Conservation (phyloP, 2,888 invertebrate species). For the Aproaerema taeniolella region DNA sequence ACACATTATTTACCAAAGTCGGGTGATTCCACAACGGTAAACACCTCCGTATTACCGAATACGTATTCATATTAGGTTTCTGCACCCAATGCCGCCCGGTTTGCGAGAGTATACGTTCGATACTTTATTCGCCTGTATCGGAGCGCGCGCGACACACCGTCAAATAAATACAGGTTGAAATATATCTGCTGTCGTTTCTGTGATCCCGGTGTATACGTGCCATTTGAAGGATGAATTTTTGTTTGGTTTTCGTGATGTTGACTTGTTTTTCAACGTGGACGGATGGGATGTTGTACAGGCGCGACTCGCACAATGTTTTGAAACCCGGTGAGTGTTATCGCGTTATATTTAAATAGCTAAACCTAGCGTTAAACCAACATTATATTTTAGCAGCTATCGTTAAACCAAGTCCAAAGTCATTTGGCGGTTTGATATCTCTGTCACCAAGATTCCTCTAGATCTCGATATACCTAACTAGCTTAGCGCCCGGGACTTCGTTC, state of each 20-base stretch:
- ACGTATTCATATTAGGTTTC: conserved; percentile 74
- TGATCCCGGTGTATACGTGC: conserved; percentile 59
- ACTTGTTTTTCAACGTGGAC: conserved; percentile 57
- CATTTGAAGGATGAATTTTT: conserved; percentile 68
- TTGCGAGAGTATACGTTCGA: conserved; percentile 47
- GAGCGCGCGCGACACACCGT: conserved; percentile 59
- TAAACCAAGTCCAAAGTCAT: too few relatives aligned
- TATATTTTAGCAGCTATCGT: too few relatives aligned
- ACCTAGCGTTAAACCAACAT: too few relatives aligned
- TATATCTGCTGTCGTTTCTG: conserved; percentile 60
- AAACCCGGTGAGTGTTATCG: conserved; percentile 52
- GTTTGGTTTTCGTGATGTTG: conserved; percentile 61
- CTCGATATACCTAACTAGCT: too few relatives aligned
- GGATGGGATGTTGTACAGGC: conserved; percentile 59
- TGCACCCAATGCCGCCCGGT: conserved; percentile 54
- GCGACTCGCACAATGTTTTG: conserved; percentile 62
- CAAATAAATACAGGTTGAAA: conserved; percentile 71
- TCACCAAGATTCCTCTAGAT: too few relatives aligned
- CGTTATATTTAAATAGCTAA: neutral
- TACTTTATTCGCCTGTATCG: conserved; percentile 65
- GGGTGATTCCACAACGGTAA: conserved; percentile 44
- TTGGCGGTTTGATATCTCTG: neutral
- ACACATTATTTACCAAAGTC: conserved; percentile 46
- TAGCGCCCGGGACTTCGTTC: too few relatives aligned
- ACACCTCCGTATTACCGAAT: conserved; percentile 57